Percentiles rank a stretch among this genome's conserved stretches.
Evolutionary conservation across 2,797 vertebrate species (phyloP).

Genomic region (Sylvia borin): DNA sequence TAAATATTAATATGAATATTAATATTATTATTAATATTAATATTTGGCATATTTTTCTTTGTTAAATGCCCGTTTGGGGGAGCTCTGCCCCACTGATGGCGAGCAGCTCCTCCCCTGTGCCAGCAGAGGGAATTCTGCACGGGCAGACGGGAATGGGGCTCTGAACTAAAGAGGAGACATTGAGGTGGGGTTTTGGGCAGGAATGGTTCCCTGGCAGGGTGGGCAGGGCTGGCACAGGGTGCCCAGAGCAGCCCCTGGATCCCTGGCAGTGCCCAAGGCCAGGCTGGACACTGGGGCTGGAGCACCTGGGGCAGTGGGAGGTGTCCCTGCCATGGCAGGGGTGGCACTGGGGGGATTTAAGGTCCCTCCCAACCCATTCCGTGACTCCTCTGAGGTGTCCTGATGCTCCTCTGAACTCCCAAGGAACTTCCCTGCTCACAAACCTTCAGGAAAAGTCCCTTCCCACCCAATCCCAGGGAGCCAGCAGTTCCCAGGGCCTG

Average conservation of each 20-base stretch:
- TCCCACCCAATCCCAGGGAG: fast-evolving
- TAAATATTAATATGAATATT: not conserved
- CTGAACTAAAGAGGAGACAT: not conserved
- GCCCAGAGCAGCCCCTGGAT: not conserved
- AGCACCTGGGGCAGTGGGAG: not conserved
- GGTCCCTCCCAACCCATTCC: not conserved
- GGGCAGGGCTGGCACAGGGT: not conserved
- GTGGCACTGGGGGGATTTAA: not conserved
- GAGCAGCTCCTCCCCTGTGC: not conserved
- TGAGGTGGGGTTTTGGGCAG: not conserved
- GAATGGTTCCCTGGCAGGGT: not conserved
- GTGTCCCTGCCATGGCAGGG: not conserved
- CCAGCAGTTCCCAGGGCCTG: not conserved
- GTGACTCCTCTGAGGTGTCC: not conserved
- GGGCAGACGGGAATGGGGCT: not conserved
- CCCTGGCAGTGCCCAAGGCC: not conserved
- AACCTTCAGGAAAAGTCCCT: not conserved
- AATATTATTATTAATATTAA: too few relatives aligned
- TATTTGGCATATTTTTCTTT: too few relatives aligned
- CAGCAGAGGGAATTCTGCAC: not conserved
- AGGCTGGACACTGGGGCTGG: not conserved
- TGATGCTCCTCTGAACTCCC: not conserved
- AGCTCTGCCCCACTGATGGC: not conserved
- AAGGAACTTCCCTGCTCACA: not conserved
- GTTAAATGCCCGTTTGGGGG: not conserved